These are phyloP conservation scores for Cheirogaleus major DNA, from an alignment of 2,797 vertebrate species.

Conservation along the genomic window DNA sequence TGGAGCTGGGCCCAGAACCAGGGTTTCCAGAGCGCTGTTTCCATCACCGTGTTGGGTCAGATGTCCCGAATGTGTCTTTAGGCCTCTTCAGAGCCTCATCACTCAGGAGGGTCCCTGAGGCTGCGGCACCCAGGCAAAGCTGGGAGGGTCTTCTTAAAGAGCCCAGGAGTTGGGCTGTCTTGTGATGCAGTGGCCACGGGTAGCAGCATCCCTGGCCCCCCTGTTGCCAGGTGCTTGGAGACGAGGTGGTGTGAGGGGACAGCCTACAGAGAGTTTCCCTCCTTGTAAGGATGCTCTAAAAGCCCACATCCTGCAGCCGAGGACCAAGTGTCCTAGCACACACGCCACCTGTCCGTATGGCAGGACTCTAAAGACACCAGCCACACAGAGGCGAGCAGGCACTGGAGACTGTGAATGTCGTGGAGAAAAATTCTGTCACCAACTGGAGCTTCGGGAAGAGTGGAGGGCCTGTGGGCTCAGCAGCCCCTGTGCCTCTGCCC, in stretches of 20 bases:
- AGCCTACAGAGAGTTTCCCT: not conserved
- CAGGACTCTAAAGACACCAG: not conserved
- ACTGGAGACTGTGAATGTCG: not conserved
- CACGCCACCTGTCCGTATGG: not conserved
- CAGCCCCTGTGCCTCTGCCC: not conserved
- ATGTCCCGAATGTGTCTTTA: too few species aligned
- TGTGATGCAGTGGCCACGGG: too few species aligned
- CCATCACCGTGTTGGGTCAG: rapidly evolving
- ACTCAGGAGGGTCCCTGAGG: not conserved
- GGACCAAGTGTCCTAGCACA: not conserved
- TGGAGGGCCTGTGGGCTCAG: not conserved
- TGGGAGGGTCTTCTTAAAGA: not conserved
- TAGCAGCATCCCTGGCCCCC: not conserved
- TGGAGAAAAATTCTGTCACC: not conserved
- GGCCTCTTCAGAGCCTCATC: not conserved
- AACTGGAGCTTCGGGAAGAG: not conserved
- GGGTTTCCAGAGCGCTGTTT: not conserved
- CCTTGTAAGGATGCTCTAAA: not conserved
- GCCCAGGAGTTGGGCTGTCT: not conserved
- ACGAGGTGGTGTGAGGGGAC: not conserved
- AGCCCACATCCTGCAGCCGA: not conserved
- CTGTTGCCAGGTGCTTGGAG: not conserved
- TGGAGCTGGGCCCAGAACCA: not conserved
- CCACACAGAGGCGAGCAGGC: not conserved
- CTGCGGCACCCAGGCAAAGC: not conserved